A percentile compares a stretch with the other conserved stretches of the same genome.
Conservation (phyloP, 2,888 invertebrate species). For the Halocaridina rubra region DNA sequence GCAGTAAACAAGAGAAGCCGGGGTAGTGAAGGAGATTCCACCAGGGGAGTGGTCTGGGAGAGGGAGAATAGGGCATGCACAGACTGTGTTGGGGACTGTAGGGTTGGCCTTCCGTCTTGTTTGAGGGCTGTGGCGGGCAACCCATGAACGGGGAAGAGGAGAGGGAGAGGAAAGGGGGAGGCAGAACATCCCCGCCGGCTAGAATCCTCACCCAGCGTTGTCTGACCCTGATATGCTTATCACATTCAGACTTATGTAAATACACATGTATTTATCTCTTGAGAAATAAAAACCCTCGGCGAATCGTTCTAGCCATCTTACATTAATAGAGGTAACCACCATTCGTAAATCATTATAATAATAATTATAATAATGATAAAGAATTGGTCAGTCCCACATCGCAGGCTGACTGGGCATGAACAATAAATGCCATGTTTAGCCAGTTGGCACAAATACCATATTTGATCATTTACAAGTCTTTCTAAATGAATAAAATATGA, state of each 20-base stretch:
- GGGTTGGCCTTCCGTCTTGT: no score
- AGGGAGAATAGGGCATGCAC: background rate
- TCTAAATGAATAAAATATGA: no score
- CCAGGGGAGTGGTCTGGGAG: background rate
- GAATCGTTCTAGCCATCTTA: no score
- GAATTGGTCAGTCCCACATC: background rate
- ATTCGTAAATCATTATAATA: no score
- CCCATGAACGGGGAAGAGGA: background rate
- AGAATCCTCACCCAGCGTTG: background rate
- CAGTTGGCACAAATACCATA: background rate
- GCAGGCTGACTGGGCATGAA: background rate
- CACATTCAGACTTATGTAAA: no score
- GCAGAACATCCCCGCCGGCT: background rate
- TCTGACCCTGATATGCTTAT: background rate
- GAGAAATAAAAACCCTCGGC: no score
- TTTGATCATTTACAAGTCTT: no score
- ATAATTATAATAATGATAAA: no score
- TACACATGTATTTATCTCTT: no score
- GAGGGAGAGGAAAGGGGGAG: background rate
- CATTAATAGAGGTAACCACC: no score
- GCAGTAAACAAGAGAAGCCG: background rate
- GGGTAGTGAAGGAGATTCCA: background rate
- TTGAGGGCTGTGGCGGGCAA: no score
- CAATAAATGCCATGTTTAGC: background rate
- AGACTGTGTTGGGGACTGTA: no score